A percentile compares a stretch with the other conserved stretches of the same genome.
phyloP scores from a whole-genome alignment of 2,113 vertebrate genomes.

The Cygnus atratus region DNA sequence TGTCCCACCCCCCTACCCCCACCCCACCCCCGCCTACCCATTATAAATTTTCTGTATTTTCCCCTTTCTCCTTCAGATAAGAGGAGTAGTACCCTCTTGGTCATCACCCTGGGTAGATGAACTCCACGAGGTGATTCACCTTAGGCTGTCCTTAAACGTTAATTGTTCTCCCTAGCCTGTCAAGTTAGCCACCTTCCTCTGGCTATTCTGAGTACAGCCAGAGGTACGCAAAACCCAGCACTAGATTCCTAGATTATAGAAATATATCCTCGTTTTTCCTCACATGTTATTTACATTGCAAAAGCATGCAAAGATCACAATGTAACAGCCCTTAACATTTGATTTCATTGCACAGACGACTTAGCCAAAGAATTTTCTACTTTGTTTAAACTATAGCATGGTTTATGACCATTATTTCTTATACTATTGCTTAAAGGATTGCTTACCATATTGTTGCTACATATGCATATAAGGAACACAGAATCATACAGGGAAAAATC shows the following conservation, averaged over 20 bases:
- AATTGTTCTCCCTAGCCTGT: neutral
- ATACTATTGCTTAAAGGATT: neutral
- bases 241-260: neutral
- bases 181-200: neutral
- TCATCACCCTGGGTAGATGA: neutral
- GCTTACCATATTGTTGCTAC: neutral
- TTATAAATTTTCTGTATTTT: neutral
- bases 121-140: neutral
- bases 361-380: neutral
- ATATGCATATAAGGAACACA: neutral
- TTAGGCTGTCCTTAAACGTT: neutral
- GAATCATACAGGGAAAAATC: neutral
- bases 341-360: neutral
- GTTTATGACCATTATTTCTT: neutral
- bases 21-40: too few species aligned
- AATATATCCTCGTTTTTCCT: neutral
- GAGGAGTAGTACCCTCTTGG: neutral
- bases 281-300: neutral
- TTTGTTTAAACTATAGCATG: neutral
- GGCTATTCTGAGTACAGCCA: neutral
- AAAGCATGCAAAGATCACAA: neutral
- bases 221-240: neutral
- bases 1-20: too few species aligned
- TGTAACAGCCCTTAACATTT: neutral
- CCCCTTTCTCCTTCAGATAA: neutral